Evolutionary conservation across 2,888 invertebrate species (phyloP), one percentile per base, ranked within the genome.

Genomic region (Embidobia sp.): DNA sequence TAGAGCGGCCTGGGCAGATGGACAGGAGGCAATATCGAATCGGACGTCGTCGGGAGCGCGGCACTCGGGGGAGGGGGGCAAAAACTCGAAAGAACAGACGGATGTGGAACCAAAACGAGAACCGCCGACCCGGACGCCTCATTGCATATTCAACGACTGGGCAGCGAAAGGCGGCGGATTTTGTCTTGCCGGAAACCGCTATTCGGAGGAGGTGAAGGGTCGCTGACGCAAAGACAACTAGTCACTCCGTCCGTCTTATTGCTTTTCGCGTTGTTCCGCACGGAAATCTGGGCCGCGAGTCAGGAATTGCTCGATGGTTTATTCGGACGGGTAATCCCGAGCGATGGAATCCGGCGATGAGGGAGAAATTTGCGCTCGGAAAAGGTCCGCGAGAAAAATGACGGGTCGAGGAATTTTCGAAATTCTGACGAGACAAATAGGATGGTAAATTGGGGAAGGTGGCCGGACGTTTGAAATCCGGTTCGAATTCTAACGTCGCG

Each of bases 141-240:
- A 86, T 88, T 88, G 88, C 83, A 87, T 88, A 88, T 88, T 88
- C 89, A 87, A 82, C 81, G 81, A 79, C 76, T 66, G 66, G 79
- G 79, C 77, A 72, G 53, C 72, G 64, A 75, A 73, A 72, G 51
- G 51, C 16, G 69, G 80, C 83, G 83, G 85, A 85, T 85, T 87
- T 85, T 81, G 86, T 85, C 85, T 85, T 82, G 81, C 53, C 57
- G 66, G 67, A 64, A 73, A 42, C 48, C 44, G 66, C 64, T 53
- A 75, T 77, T 55, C 63, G 27, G 57, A 51, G 51, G 67, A 51
- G 51, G 67, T 61, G 55, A 59, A 63, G 67, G 67, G 66, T 72
- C 73, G 59, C 63, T 79, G 73, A 77, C 78, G 79, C 79, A 74
- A 63, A 75, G 81, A 80, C 78, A 77, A 81, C 75, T 81, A 83